phyloP scores from a whole-genome alignment of 2,113 vertebrate species.

The Dunckerocampus dactyliophorus region DNA sequence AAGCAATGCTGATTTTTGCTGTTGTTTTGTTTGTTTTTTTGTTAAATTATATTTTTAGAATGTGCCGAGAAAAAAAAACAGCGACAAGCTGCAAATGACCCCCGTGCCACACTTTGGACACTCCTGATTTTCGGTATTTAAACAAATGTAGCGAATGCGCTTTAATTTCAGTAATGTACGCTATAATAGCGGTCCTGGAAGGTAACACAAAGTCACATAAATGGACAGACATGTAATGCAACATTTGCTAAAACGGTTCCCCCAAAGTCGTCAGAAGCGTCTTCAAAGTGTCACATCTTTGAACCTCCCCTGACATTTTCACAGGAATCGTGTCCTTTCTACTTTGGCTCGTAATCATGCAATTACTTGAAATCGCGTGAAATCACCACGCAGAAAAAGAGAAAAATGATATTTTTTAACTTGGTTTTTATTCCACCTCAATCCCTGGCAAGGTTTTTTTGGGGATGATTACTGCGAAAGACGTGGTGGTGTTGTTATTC shows the following conservation, averaged over 20 bases:
- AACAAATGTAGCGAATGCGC: no score
- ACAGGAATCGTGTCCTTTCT: conserved; percentile 26
- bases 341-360: conserved; percentile 28
- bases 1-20: no score
- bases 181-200: no score
- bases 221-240: no score
- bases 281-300: conserved; percentile 17
- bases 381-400: conserved; percentile 31
- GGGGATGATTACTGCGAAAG: conserved; percentile 6
- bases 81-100: no score
- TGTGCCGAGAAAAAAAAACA: no score
- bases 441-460: background rate
- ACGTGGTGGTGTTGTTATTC: conserved; percentile 9
- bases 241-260: background rate
- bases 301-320: conserved; percentile 23
- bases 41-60: no score
- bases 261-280: conserved; percentile 21
- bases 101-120: no score
- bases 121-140: no score
- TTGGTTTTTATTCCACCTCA: background rate
- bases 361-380: conserved; percentile 48
- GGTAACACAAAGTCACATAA: no score
- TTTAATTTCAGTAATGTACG: no score
- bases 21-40: no score
- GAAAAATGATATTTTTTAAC: background rate